Base-by-base conservation (phyloP, 2,797 vertebrate genomes). In the Amblyopsis hoosieri region DNA sequence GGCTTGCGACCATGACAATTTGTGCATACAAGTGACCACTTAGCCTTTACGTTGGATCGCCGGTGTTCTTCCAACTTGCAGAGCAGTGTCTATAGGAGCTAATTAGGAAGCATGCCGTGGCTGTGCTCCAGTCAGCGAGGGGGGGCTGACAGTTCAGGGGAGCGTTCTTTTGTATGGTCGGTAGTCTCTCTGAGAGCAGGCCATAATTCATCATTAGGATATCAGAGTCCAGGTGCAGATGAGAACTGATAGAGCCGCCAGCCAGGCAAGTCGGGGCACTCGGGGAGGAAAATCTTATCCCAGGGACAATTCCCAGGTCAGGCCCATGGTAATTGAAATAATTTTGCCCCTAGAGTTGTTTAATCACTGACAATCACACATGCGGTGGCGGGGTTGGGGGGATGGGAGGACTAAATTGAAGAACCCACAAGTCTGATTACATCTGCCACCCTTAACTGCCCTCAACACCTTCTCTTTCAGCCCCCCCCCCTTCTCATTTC, bases 161-260 rank as follows among this genome's bases (percentile, higher is more conserved):
- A 93, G 92, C 88, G 91, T 91, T 94, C 91, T 90, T 91, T 89
- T 92, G 92, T 93, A 92, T 90, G 90, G 90, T 91, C 91, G 76
- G 76, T 92, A 62, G 81, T 62, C 80, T 86, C 93, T 91, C 93
- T 87, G 91, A 92, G 89, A 93, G 93, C 92, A 90, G 94, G 93
- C 93, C 93, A 94, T 96, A 96, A 97, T 96, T 97, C 95, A 96
- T 97, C 93, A 94, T 98, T 97, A 96, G 96, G 92, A 93, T 94
- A 94, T 97, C 95, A 97, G 95, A 95, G 95, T 97, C 95, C 94
- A 95, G 95, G 94, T 95, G 92, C 91, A 96, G 95, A 98, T 98
- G 94, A 96, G 91, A 96, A 95, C 91, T 95, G 95, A 98, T 97
- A 91, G 95, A 93, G 92, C 91, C 90, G 87, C 94, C 94, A 96